Percentiles rank a stretch among this genome's conserved stretches.
These are phyloP conservation scores for Petromus typicus DNA, from an alignment of 2,113 vertebrate genomes.

Conservation along the genomic window DNA sequence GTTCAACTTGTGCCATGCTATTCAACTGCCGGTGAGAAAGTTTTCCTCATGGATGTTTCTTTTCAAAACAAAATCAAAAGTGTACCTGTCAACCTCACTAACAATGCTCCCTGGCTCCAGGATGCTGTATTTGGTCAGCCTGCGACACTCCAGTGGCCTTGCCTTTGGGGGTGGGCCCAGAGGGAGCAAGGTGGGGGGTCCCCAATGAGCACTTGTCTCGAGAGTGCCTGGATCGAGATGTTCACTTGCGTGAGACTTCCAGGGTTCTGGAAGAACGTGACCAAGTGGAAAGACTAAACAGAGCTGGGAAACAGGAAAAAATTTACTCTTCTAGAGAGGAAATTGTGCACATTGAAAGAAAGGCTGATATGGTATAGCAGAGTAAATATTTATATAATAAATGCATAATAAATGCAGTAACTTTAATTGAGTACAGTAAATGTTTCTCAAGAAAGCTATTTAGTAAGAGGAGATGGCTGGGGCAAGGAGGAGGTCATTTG, in stretches of 20 bases:
- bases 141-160: fast-evolving
- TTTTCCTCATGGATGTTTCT: not conserved
- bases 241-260: not conserved
- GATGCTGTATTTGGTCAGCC: not conserved
- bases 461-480: too few relatives aligned
- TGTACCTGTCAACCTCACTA: not conserved
- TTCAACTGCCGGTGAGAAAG: not conserved
- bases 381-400: not conserved
- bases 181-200: not conserved
- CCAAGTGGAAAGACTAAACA: not conserved
- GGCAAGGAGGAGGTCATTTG: fast-evolving
- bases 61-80: not conserved
- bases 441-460: not conserved
- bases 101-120: not conserved
- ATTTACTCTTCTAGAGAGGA: not conserved
- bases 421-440: not conserved
- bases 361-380: too few relatives aligned
- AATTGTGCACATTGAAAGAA: not conserved
- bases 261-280: not conserved
- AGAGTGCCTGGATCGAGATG: not conserved
- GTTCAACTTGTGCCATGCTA: fast-evolving
- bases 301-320: not conserved
- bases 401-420: not conserved
- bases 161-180: not conserved
- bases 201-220: not conserved